A percentile compares a stretch with the other conserved stretches of the same genome.
phyloP scores from a whole-genome alignment of 2,113 vertebrate genomes.

The Phrynosoma blainvillii region DNA sequence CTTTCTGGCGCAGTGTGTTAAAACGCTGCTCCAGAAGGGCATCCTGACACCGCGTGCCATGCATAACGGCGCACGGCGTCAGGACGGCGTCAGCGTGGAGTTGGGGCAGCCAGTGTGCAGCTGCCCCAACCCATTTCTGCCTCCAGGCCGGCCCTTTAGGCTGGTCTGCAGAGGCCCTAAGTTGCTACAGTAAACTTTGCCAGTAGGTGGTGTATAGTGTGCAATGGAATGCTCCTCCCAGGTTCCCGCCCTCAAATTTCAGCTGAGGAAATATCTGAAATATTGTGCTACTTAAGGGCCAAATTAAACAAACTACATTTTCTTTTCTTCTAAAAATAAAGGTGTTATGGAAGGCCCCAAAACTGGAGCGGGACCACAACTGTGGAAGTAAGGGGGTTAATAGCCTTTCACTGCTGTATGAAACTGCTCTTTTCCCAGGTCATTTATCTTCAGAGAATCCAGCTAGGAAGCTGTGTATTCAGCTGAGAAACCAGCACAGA shows the following conservation, averaged over 20 bases:
- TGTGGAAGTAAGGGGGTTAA: too few relatives aligned
- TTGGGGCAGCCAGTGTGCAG: too few relatives aligned
- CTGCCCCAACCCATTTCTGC: too few relatives aligned
- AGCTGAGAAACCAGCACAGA: neutral
- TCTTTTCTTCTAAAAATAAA: neutral
- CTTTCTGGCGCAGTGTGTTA: too few relatives aligned
- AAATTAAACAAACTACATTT: neutral
- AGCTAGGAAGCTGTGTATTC: too few relatives aligned
- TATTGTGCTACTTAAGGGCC: neutral
- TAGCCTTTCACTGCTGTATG: neutral
- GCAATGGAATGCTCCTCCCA: neutral
- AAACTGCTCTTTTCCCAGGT: neutral
- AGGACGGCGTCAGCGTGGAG: too few relatives aligned
- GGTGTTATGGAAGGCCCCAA: neutral
- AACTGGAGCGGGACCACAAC: neutral
- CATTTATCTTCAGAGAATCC: neutral
- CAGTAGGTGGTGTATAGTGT: neutral
- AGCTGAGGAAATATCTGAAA: neutral
- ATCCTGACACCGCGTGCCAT: too few relatives aligned
- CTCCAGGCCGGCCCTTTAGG: too few relatives aligned
- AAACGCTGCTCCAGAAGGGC: too few relatives aligned
- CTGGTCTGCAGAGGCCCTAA: neutral
- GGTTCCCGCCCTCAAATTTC: neutral
- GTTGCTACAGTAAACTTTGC: neutral
- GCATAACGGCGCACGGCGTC: too few relatives aligned